Base-by-base conservation (phyloP, 2,888 invertebrate genomes). In the Pyrrhia umbra region DNA sequence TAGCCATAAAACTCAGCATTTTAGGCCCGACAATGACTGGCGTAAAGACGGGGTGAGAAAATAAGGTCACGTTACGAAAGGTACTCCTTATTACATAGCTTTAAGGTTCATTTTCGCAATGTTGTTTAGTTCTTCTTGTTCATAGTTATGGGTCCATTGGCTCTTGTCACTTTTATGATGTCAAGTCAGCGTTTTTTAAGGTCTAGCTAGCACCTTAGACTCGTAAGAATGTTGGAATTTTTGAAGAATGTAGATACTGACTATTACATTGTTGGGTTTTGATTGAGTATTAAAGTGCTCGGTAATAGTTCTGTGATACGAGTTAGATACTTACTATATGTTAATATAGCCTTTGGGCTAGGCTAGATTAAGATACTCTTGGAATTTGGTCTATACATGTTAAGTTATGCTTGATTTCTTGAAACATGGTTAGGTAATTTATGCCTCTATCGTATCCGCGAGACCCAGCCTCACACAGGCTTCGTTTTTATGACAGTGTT, bases 141-240 rank as follows among this genome's bases (percentile, higher is more conserved):
- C 58, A 52, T 46, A 63, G 62, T 73, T 69, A 79, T 71, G 70
- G 63, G 75, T 72, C 66, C 69, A 68, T 77, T 72, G 75, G 74
- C 77, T 68, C 69, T 57, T 74, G 52, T 65, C 46, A 66, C 51
- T 68, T 73, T 76, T 77, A 73, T 55, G 61, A 55, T 59, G 68
- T 50, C 15, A 40, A 73, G 68, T 77, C 57, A 75, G 56, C 69
- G 50, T n/a, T 57, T 72, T 63, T 56, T 54, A 49, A 75, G 37
- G 39, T 27, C 9, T 16, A 60, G 40, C 25, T 52, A 55, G 3
- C 13, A 40, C 45, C 40, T 23, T 18, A 6, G 13, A 34, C 30
- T 30, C 13, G 10, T 27, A 39, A 52, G 42, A 47, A 46, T n/a
- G 49, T 52, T 37, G 16, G 49, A 30, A 13, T 42, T 47, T 15